Conservation (phyloP, 1,140 invertebrate genomes). For the Trypoxylus dichotomus region DNA sequence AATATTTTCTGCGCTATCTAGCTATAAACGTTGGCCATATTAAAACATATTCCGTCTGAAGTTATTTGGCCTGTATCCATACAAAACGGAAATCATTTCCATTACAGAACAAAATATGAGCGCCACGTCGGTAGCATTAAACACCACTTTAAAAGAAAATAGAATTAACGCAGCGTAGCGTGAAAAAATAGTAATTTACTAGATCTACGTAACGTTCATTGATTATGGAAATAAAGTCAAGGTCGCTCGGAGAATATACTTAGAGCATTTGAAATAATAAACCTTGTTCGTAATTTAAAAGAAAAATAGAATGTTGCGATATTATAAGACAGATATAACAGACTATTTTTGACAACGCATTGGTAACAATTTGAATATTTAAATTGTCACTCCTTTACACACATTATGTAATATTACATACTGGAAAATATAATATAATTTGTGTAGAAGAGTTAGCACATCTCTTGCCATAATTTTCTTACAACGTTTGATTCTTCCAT, state of each 20-base stretch:
- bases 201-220: constrained; percentile 23
- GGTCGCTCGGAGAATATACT: not conserved
- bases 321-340: too few relatives aligned
- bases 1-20: too few relatives aligned
- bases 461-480: too few relatives aligned
- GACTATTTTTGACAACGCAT: too few relatives aligned
- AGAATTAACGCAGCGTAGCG: not conserved
- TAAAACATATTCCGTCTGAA: too few relatives aligned
- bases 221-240: constrained; percentile 23
- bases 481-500: too few relatives aligned
- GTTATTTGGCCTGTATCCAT: not conserved
- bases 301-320: not conserved
- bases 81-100: not conserved
- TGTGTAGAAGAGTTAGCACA: too few relatives aligned
- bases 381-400: too few relatives aligned
- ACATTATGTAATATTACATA: too few relatives aligned
- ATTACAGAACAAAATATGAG: not conserved
- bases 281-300: not conserved
- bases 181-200: not conserved
- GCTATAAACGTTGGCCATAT: too few relatives aligned
- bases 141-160: not conserved
- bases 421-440: too few relatives aligned
- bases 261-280: not conserved
- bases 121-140: not conserved
- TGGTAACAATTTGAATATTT: too few relatives aligned